Evolutionary conservation across 2,888 invertebrate species (phyloP), one percentile per base, ranked within the genome.

Genomic region (Torymus aiolomorphi): DNA sequence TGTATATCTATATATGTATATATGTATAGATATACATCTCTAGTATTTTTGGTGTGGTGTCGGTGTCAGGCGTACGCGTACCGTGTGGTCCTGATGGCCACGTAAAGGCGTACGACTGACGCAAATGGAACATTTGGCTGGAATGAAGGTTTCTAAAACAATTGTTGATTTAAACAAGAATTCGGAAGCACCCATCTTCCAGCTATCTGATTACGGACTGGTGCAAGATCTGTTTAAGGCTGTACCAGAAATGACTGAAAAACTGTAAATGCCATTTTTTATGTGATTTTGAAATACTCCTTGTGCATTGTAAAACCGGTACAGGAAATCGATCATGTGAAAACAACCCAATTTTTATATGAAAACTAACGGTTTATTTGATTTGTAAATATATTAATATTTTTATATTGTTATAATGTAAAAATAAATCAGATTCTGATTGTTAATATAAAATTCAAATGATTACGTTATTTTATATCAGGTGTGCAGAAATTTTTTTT

Each of bases 91-190:
- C n/a, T n/a, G n/a, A n/a, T n/a, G n/a, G n/a, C n/a, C n/a, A n/a
- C n/a, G n/a, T n/a, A n/a, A n/a, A n/a, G n/a, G n/a, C n/a, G n/a
- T n/a, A n/a, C n/a, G n/a, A n/a, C n/a, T n/a, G n/a, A n/a, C n/a
- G n/a, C n/a, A n/a, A n/a, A n/a, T n/a, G n/a, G n/a, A n/a, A n/a
- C 99, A 99, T 93, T 94, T 99, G 87, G 99, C 99, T 80, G 98
- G 98, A 80, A 99, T 99, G 98, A 99, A 99, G 91, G 98, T 99
- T 91, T 98, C 98, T 57, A 99, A 99, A 92, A 97, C 98, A 0
- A 99, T 99, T 89, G 99, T 99, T 0, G 98, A 99, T 66, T 99
- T 99, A 87, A 99, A 99, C 91, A 99, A 99, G 90, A 99, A 99
- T 89, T 96, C 98, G 0, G 99, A 99, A 86, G 99, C 99, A 0